These are phyloP conservation scores for Dolichallabes microphthalmus DNA, from an alignment of 2,113 vertebrate species.

Conservation along the genomic window DNA sequence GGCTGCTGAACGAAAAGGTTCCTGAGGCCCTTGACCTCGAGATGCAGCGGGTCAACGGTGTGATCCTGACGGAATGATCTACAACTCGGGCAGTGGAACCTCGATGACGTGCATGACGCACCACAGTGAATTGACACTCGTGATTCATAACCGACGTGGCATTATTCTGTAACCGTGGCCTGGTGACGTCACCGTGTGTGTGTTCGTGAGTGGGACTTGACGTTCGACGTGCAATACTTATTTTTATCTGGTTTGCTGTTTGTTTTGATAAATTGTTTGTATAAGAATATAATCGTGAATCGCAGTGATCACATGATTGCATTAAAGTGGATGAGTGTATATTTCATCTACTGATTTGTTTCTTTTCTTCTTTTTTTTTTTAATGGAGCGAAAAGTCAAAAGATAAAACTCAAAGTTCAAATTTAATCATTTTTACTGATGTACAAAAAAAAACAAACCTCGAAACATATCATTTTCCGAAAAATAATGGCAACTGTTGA, in stretches of 20 bases:
- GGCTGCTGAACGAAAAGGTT: conserved; percentile 46
- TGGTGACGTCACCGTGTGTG: conserved; percentile 46
- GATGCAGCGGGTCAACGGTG: conserved; percentile 20
- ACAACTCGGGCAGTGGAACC: conserved; percentile 6
- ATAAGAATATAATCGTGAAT: conserved; percentile 24
- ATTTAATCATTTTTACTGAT: conserved; percentile 68
- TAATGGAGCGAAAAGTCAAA: not conserved
- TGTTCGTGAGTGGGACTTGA: conserved; percentile 17
- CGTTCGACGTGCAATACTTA: conserved; percentile 17
- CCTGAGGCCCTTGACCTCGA: conserved; percentile 26
- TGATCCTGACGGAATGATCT: not conserved
- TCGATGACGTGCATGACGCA: not conserved
- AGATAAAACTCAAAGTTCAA: conserved; percentile 54
- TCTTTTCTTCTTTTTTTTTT: not conserved
- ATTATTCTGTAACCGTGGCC: conserved; percentile 45
- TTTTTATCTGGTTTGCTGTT: not conserved
- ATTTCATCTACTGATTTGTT: conserved; percentile 4
- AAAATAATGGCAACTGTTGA: conserved; percentile 76
- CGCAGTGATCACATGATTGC: conserved; percentile 36
- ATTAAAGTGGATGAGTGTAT: conserved; percentile 49
- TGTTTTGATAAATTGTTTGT: conserved; percentile 48
- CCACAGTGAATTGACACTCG: conserved; percentile 36
- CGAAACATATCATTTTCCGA: conserved; percentile 63
- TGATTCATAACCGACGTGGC: conserved; percentile 32
- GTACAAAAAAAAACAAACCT: conserved; percentile 69